These are phyloP conservation scores for Peromyscus aztecus DNA, from an alignment of 2,797 vertebrate species.

Conservation along the genomic window DNA sequence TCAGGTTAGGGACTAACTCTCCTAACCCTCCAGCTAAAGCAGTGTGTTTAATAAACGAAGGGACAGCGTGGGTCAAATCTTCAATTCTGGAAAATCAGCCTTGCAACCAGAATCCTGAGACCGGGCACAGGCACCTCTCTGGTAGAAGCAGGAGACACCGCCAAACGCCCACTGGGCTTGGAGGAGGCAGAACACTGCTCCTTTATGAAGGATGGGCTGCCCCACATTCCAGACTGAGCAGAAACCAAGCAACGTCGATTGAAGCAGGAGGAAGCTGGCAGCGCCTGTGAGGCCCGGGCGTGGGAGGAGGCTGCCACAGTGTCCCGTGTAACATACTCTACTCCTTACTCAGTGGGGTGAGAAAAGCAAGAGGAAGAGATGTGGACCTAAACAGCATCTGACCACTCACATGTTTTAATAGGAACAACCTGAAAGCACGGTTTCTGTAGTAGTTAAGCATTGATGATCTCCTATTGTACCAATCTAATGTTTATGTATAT, in stretches of 20 bases:
- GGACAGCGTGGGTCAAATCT: background rate
- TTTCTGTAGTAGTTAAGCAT: background rate
- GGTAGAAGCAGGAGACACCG: background rate
- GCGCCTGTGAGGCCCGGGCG: fast-evolving
- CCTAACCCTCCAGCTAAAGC: background rate
- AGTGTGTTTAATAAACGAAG: background rate
- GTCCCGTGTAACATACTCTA: background rate
- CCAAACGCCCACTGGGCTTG: background rate
- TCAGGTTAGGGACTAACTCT: constrained; percentile 26
- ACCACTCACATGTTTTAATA: background rate
- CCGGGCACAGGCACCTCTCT: background rate
- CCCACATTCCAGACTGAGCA: background rate
- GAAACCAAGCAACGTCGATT: background rate
- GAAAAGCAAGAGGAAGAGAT: background rate
- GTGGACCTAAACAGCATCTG: fast-evolving
- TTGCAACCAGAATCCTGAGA: background rate
- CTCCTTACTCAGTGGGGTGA: background rate
- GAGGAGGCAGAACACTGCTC: background rate
- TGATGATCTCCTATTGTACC: background rate
- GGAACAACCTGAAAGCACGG: background rate
- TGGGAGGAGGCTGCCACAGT: background rate
- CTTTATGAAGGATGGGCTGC: background rate
- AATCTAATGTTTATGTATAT: background rate
- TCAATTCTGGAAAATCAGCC: constrained; percentile 31
- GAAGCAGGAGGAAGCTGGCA: background rate